Conservation (phyloP, 2,888 invertebrate genomes). For the Ommatoiulus sabulosus region DNA sequence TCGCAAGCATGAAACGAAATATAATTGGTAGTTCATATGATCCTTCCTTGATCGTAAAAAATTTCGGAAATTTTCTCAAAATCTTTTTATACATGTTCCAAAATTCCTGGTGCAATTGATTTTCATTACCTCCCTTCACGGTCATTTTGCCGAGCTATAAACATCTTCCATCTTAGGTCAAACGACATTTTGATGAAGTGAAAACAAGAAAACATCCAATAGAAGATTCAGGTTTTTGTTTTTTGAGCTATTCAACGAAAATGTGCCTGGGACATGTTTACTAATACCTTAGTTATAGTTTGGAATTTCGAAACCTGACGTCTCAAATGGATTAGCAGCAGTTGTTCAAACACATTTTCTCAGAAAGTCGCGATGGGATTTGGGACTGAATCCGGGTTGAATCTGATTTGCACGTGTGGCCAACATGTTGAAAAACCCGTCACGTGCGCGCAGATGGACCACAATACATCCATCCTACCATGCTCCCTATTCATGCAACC, state of each 20-base stretch:
- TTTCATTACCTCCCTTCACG: not conserved
- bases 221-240: too few relatives aligned
- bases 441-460: constrained; percentile 9
- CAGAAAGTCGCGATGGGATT: not conserved
- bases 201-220: not conserved
- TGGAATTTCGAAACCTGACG: not conserved
- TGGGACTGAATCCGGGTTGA: not conserved
- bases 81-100: not conserved
- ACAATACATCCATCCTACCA: not conserved
- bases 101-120: not conserved
- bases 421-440: not conserved
- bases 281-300: not conserved
- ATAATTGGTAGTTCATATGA: not conserved
- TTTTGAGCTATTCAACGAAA: too few relatives aligned
- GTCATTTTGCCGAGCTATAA: not conserved
- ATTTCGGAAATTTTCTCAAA: not conserved
- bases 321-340: constrained; percentile 9
- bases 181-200: not conserved
- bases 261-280: not conserved
- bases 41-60: not conserved
- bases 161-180: not conserved
- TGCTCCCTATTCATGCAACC: not conserved
- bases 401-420: not conserved
- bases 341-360: not conserved
- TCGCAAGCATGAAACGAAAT: too few relatives aligned